phyloP scores from a whole-genome alignment of 2,113 vertebrate species.

The Petroica traversi region DNA sequence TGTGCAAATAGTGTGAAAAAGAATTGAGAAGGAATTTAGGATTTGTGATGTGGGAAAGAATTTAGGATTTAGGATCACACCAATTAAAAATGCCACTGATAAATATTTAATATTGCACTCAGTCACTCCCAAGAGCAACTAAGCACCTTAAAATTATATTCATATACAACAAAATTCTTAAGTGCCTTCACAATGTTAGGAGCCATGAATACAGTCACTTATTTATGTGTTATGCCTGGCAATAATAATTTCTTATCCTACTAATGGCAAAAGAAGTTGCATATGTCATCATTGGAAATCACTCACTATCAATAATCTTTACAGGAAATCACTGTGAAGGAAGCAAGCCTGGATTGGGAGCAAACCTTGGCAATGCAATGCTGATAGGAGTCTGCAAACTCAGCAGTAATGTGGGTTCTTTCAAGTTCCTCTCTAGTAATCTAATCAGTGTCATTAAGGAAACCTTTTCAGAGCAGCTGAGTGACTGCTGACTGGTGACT shows the following conservation, averaged over 20 bases:
- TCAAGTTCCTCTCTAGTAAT: not conserved
- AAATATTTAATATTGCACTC: not conserved
- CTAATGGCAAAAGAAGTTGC: not conserved
- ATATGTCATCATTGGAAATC: not conserved
- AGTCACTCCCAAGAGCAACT: not conserved
- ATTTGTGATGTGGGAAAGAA: not conserved
- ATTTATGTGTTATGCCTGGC: not conserved
- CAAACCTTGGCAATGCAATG: not conserved
- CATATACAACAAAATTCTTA: not conserved
- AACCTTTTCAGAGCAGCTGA: not conserved
- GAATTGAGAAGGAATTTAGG: not conserved
- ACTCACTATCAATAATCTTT: not conserved
- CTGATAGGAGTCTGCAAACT: not conserved
- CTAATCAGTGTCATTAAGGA: not conserved
- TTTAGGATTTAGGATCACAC: not conserved
- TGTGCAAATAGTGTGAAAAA: not conserved
- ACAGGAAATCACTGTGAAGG: not conserved
- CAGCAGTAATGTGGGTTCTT: not conserved
- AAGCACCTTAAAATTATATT: not conserved
- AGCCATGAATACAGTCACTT: not conserved
- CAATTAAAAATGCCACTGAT: not conserved
- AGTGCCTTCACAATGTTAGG: not conserved
- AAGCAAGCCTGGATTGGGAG: not conserved
- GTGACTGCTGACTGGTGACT: not conserved
- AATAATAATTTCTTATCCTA: not conserved